Percentiles rank a stretch among this genome's conserved stretches.
phyloP scores from a whole-genome alignment of 2,113 vertebrate species.

The Natator depressus region DNA sequence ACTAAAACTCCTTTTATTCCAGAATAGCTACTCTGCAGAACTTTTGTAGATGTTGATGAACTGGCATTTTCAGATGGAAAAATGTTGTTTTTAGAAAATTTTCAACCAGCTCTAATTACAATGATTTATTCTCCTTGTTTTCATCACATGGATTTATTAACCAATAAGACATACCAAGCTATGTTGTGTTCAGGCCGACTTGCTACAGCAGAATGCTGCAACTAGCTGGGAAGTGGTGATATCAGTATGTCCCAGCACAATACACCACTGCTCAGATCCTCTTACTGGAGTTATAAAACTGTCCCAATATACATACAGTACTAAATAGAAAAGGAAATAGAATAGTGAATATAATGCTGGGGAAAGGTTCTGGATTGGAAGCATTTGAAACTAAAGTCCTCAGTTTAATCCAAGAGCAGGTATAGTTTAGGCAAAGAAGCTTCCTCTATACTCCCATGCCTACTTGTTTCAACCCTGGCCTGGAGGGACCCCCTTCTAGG shows the following conservation, averaged over 20 bases:
- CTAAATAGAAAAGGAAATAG: fast-evolving
- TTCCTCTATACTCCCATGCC: background rate
- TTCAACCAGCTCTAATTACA: background rate
- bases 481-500: background rate
- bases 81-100: background rate
- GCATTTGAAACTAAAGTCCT: background rate
- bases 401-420: background rate
- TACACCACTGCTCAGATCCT: background rate
- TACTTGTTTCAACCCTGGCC: no score
- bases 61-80: background rate
- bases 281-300: background rate
- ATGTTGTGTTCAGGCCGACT: fast-evolving
- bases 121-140: fast-evolving
- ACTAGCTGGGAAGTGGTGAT: background rate
- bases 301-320: fast-evolving
- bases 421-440: fast-evolving
- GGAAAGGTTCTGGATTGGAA: background rate
- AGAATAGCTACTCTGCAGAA: background rate
- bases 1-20: background rate
- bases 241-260: fast-evolving
- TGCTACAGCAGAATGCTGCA: background rate
- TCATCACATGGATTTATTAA: background rate
- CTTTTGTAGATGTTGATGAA: background rate
- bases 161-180: fast-evolving
- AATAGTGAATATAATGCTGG: fast-evolving